These are phyloP conservation scores for Cyrtodaria siliqua DNA, from an alignment of 2,888 invertebrate species.

Conservation along the genomic window DNA sequence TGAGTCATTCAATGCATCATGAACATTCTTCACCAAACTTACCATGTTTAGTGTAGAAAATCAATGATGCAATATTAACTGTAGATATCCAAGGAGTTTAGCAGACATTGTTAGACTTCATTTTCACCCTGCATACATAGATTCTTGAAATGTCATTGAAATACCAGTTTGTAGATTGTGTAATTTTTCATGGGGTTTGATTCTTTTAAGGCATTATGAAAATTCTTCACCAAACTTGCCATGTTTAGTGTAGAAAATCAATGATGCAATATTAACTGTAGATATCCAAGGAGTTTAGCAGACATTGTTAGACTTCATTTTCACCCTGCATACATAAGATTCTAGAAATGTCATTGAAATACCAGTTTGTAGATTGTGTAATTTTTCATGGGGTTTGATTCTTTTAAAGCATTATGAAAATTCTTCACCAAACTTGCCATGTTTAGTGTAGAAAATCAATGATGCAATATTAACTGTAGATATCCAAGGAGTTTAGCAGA, in stretches of 20 bases:
- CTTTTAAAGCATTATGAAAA: constrained; percentile 5
- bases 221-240: constrained; percentile 30
- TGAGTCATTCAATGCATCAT: constrained; percentile 44
- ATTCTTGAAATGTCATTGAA: too few relatives aligned
- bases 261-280: constrained; percentile 55
- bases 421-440: not conserved
- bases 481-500: constrained; percentile 49
- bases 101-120: not conserved
- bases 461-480: constrained; percentile 46
- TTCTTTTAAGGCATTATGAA: constrained; percentile 2
- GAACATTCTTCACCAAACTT: constrained; percentile 49
- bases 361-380: too few relatives aligned
- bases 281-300: constrained; percentile 53
- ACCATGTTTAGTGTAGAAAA: constrained; percentile 50
- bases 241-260: constrained; percentile 43
- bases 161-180: too few relatives aligned
- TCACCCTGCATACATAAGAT: constrained; percentile 34
- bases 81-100: constrained; percentile 36
- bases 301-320: constrained; percentile 4
- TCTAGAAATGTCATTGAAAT: not conserved
- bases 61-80: constrained; percentile 62
- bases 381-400: not conserved
- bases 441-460: constrained; percentile 6
- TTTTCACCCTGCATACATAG: constrained; percentile 11
- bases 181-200: not conserved